These are phyloP conservation scores for Baccha elongata DNA, from an alignment of 2,888 invertebrate species.

Conservation along the genomic window DNA sequence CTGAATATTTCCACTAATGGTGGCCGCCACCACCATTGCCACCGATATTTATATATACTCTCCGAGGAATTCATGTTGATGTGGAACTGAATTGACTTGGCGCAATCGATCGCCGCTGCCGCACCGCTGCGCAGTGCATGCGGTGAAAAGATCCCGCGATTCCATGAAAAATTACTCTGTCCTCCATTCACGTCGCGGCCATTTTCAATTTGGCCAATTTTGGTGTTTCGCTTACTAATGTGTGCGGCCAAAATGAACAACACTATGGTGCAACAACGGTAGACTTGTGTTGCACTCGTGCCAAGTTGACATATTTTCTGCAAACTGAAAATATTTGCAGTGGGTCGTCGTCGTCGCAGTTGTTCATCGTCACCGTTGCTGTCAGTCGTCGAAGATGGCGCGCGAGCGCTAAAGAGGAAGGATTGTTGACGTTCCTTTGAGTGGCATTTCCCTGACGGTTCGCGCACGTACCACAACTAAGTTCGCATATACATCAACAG, in stretches of 20 bases:
- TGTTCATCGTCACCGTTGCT: neutral
- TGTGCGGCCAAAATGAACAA: constrained; percentile 35
- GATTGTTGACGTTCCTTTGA: constrained; percentile 65
- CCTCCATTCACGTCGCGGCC: constrained; percentile 20
- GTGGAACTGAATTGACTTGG: constrained; percentile 17
- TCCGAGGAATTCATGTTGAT: constrained; percentile 58
- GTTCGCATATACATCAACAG: neutral
- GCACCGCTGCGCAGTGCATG: neutral
- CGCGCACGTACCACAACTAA: constrained; percentile 54
- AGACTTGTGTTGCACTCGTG: constrained; percentile 62
- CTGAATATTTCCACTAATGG: constrained; percentile 54
- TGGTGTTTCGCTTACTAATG: constrained; percentile 29
- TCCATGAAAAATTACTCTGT: constrained; percentile 57
- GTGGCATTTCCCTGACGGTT: constrained; percentile 72
- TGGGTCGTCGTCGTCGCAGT: constrained; percentile 11
- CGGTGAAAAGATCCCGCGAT: constrained; percentile 36
- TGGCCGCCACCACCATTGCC: constrained; percentile 25
- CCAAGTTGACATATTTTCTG: constrained; percentile 66
- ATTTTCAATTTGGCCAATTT: constrained; percentile 52
- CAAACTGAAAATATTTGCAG: constrained; percentile 42
- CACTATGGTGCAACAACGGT: constrained; percentile 41
- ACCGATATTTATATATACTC: constrained; percentile 23
- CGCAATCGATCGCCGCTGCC: constrained; percentile 1
- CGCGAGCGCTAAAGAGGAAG: constrained; percentile 41
- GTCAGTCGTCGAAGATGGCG: constrained; percentile 29